phyloP scores from a whole-genome alignment of 2,888 invertebrate species.

The Drosophila cyrtoloma region DNA sequence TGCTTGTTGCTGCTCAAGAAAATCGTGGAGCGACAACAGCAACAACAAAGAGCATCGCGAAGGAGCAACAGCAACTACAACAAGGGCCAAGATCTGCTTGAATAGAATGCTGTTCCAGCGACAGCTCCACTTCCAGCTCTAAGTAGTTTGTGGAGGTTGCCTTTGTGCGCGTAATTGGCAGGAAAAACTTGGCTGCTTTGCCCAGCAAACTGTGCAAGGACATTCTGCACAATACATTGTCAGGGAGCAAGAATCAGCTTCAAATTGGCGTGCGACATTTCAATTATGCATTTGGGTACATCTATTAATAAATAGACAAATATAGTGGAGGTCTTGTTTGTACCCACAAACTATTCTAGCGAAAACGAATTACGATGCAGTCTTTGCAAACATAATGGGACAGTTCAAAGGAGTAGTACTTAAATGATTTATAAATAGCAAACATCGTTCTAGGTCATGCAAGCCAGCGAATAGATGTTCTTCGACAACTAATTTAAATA shows the following conservation, averaged over 20 bases:
- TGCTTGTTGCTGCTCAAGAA: constrained; percentile 12
- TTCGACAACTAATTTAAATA: neutral
- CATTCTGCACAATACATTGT: constrained; percentile 2
- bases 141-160: constrained; percentile 18
- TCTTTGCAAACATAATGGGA: neutral
- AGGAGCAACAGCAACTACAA: neutral
- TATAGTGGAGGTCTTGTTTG: neutral
- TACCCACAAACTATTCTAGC: neutral
- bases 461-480: neutral
- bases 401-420: neutral
- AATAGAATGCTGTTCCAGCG: constrained; percentile 33
- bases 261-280: neutral
- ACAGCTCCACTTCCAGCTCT: constrained; percentile 5
- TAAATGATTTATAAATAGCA: neutral
- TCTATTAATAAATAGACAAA: neutral
- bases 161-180: constrained; percentile 68
- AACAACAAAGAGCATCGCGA: constrained; percentile 6
- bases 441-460: neutral
- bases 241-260: constrained; percentile 10
- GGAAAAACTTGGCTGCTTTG: constrained; percentile 35
- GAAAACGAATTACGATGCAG: neutral
- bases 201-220: constrained; percentile 8
- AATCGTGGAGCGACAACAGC: constrained; percentile 6
- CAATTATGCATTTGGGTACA: neutral
- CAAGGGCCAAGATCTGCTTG: constrained; percentile 16